Evolutionary conservation across 2,888 invertebrate genomes (phyloP).

Genomic region (Tholera decimalis): DNA sequence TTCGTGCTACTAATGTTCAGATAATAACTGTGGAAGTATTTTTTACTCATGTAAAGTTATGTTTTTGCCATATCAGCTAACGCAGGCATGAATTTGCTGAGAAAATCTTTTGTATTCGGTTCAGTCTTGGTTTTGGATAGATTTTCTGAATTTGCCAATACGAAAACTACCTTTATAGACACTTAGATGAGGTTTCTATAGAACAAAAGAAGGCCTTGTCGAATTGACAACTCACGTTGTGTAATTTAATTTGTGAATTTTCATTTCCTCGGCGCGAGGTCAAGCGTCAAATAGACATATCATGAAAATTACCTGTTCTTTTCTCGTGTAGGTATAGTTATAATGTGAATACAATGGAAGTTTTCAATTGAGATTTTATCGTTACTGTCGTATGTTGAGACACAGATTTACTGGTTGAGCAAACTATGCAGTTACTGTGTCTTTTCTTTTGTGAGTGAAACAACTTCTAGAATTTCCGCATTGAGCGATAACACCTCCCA

Average conservation of each 20-base stretch:
- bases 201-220: slow-evolving; percentile 73
- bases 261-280: slow-evolving; percentile 65
- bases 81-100: slow-evolving; percentile 61
- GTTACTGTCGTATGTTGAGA: slow-evolving; percentile 12
- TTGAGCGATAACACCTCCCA: too few relatives aligned
- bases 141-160: slow-evolving; percentile 43
- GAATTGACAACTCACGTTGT: slow-evolving; percentile 64
- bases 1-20: slow-evolving; percentile 56
- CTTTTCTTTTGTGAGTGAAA: slow-evolving; percentile 16
- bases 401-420: slow-evolving; percentile 14
- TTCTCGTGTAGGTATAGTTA: slow-evolving; percentile 35
- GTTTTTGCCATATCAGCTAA: slow-evolving; percentile 62
- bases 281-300: slow-evolving; percentile 53
- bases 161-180: slow-evolving; percentile 57
- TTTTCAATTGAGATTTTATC: slow-evolving; percentile 53
- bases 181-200: slow-evolving; percentile 49
- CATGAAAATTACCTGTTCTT: slow-evolving; percentile 59
- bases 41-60: slow-evolving; percentile 60
- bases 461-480: slow-evolving; percentile 2
- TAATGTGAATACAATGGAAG: slow-evolving; percentile 45
- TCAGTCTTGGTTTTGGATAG: slow-evolving; percentile 21
- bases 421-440: background rate
- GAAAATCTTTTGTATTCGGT: slow-evolving; percentile 62
- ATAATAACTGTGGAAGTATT: slow-evolving; percentile 63
- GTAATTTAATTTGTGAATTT: slow-evolving; percentile 67